These are phyloP conservation scores for Psilanteris sp. DNA, from an alignment of 1,140 invertebrate genomes.

Conservation along the genomic window DNA sequence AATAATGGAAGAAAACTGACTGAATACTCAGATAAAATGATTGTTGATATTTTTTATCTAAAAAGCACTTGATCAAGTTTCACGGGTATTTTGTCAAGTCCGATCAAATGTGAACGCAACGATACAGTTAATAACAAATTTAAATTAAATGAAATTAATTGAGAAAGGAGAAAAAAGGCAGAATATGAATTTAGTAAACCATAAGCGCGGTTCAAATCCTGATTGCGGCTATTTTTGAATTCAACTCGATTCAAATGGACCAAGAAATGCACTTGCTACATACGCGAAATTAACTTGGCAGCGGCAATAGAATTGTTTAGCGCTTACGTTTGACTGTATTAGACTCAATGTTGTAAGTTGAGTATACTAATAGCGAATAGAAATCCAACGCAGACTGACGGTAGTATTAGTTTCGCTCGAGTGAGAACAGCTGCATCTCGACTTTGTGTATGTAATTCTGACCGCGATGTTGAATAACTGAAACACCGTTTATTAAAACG, in stretches of 20 bases:
- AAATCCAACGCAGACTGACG: conserved; percentile 37
- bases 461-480: conserved; percentile 44
- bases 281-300: conserved; percentile 25
- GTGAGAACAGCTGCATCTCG: conserved; percentile 50
- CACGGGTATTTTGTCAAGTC: no score
- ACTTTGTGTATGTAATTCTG: conserved; percentile 46
- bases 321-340: conserved; percentile 30
- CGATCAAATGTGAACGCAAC: no score
- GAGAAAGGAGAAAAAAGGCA: no score
- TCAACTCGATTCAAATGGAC: conserved; percentile 6
- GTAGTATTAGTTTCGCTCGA: conserved; percentile 53
- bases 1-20: no score
- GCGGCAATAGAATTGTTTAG: conserved; percentile 52
- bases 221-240: no score
- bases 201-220: not conserved
- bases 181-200: no score
- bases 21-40: no score
- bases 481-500: conserved; percentile 47
- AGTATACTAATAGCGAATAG: conserved; percentile 40
- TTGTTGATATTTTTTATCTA: no score
- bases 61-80: no score
- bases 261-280: conserved; percentile 12
- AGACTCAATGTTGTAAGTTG: conserved; percentile 42
- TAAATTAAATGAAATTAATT: no score
- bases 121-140: no score